Evolutionary conservation across 2,888 invertebrate genomes (phyloP), one percentile per base, ranked within the genome.

Genomic region (Philereme vetulata): DNA sequence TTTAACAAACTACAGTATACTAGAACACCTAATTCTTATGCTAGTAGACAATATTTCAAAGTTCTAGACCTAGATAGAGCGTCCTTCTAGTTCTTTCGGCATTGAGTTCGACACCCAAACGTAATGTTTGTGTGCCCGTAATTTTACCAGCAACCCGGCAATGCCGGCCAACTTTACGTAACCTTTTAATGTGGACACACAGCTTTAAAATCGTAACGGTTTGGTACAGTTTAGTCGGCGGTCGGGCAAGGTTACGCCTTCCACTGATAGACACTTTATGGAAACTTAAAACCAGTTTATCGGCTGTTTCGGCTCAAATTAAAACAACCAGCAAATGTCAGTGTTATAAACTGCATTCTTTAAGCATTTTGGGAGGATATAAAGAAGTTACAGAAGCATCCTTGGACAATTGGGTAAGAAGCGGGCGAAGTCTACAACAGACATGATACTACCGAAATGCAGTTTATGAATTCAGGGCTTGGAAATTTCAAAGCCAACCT

Each of bases 231-330:
- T 59, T 55, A 60, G 10, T 36, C 48, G 34, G 45, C 46, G 44
- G 49, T 44, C 33, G 35, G 32, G 34, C 62, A 62, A 62, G 62
- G 62, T 62, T 58, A 62, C 47, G 57, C 21, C 21, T 21, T 43
- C 51, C 62, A 58, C 54, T 40, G 51, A 38, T 55, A 51, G 10
- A 43, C n/a, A 32, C 21, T 45, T 52, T 43, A 54, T 62, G 43
- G 51, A 58, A 58, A 54, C 46, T 51, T 46, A 62, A 49, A 55
- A 58, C 62, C 54, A 49, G 62, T 58, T 53, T 58, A 55, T 44
- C 36, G 33, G 58, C 42, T 45, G 45, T 57, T 52, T 43, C 46
- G 34, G 35, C 35, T 51, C n/a, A 46, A 10, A 40, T 11, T 43
- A 32, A 33, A 58, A 40, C 43, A 5, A 49, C 33, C 35, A 10